Base-by-base conservation (phyloP, 2,113 vertebrate species). In the Capreolus pygargus region DNA sequence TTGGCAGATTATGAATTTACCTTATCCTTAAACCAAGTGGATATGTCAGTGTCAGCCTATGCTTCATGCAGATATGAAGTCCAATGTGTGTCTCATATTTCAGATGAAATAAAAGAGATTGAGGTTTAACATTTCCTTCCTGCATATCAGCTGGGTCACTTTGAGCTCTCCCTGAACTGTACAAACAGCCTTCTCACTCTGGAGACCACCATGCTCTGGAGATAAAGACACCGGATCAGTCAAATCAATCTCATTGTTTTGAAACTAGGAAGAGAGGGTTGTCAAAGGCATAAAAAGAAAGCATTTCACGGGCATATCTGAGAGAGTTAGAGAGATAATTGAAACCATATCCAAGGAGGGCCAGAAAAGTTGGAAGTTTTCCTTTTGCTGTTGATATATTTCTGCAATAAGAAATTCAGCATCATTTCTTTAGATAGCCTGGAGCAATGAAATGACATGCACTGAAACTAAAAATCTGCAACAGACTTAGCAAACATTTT, bases 391-490 rank as follows among this genome's bases (percentile, higher is more conserved):
- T 76, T 27, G 70, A 76, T 76, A 43, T 15, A 13, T 36, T 57
- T 52, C 55, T 83, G 16, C 30, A 21, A 17, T 17, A 45, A 60
- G 76, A 94, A 93, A 95, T 39, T 33, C 28, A 88, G 0, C 27
- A 36, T 76, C 14, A 43, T 81, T 95, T 89, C 58, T 96, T 19
- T 43, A 52, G 52, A 13, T 54, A 78, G 81, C 94, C 60, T 28
- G 55, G 76, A 90, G 78, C 55, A n/a, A 58, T 47, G 25, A 83
- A 39, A n/a, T 76, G 50, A 70, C 36, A 16, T 82, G 39, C 14
- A 85, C 91, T 97, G 83, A 94, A 95, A 86, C 78, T n/a, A 91
- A 91, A 96, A 85, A 55, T 76, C 55, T 55, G 36, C 55, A 33
- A 30, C 25, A 12, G 10, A 23, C 33, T 85, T 82, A 45, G 15